These are phyloP conservation scores for Butorides virescens DNA, from an alignment of 2,113 vertebrate genomes.

Conservation along the genomic window DNA sequence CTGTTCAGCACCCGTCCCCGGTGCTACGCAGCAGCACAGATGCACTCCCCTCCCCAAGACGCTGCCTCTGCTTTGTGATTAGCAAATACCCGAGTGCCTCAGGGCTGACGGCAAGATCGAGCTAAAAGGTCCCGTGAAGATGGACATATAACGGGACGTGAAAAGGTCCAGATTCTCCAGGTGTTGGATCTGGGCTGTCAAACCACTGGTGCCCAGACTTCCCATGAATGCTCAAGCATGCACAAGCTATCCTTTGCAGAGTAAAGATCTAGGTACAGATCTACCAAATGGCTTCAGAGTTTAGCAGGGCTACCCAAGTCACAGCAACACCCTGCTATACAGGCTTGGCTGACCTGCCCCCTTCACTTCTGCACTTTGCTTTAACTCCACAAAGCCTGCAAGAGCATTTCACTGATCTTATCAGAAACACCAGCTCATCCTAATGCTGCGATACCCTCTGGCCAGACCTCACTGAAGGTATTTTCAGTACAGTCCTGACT, in stretches of 20 bases:
- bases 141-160: rapidly evolving
- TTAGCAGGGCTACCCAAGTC: not conserved
- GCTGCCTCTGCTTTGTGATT: not conserved
- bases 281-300: not conserved
- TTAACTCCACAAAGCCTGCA: not conserved
- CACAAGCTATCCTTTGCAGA: not conserved
- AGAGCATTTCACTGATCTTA: not conserved
- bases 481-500: not conserved
- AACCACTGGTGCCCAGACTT: not conserved
- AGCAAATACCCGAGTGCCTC: not conserved
- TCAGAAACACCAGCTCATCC: not conserved
- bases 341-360: not conserved
- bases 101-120: not conserved
- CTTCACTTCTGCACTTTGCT: not conserved
- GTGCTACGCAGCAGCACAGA: not conserved
- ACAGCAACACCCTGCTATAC: not conserved
- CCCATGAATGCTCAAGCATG: not conserved
- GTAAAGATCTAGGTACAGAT: not conserved
- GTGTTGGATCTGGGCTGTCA: not conserved
- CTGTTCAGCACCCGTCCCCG: not conserved
- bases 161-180: not conserved
- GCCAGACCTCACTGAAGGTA: not conserved
- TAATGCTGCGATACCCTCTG: not conserved
- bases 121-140: not conserved
- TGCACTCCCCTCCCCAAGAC: not conserved